Conservation (phyloP, 2,797 vertebrate species). For the Silurus lanzhouensis region DNA sequence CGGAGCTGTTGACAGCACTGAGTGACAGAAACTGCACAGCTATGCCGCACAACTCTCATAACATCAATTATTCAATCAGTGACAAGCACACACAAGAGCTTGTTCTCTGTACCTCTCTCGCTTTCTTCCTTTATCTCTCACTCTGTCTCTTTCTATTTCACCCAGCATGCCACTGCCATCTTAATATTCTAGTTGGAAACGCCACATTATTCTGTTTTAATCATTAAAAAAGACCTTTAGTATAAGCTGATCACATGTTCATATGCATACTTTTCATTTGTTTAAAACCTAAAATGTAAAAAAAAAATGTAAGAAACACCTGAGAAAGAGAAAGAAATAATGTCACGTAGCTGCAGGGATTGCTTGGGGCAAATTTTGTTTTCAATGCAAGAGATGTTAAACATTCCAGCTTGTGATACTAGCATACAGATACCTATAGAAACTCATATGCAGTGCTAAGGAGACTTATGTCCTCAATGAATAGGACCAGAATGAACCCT, state of each 20-base stretch:
- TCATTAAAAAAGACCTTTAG: not conserved
- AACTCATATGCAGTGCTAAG: slow-evolving; percentile 8
- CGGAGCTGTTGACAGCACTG: slow-evolving; percentile 52
- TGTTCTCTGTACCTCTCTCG: slow-evolving; percentile 5
- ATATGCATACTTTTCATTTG: not conserved
- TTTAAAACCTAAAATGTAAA: not conserved
- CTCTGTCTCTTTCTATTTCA: slow-evolving; percentile 30
- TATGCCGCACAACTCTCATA: slow-evolving; percentile 57
- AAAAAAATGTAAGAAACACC: not conserved
- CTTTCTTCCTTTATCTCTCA: slow-evolving; percentile 29
- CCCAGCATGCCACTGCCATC: slow-evolving; percentile 15
- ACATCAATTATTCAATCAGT: slow-evolving; percentile 61
- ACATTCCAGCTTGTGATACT: slow-evolving; percentile 35
- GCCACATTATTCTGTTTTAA: not conserved
- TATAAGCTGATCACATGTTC: not conserved
- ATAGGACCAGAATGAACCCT: slow-evolving; percentile 18
- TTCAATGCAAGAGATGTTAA: slow-evolving; percentile 47
- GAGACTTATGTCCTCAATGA: not conserved
- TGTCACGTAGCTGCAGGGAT: slow-evolving; percentile 43
- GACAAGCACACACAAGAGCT: slow-evolving; percentile 36
- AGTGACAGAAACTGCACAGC: slow-evolving; percentile 51
- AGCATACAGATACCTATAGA: not conserved
- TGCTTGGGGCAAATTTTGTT: slow-evolving; percentile 49
- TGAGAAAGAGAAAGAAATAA: not conserved
- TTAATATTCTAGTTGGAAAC: slow-evolving; percentile 28